Conservation (phyloP, 2,888 invertebrate species). For the Brachynemurus nebulosus region DNA sequence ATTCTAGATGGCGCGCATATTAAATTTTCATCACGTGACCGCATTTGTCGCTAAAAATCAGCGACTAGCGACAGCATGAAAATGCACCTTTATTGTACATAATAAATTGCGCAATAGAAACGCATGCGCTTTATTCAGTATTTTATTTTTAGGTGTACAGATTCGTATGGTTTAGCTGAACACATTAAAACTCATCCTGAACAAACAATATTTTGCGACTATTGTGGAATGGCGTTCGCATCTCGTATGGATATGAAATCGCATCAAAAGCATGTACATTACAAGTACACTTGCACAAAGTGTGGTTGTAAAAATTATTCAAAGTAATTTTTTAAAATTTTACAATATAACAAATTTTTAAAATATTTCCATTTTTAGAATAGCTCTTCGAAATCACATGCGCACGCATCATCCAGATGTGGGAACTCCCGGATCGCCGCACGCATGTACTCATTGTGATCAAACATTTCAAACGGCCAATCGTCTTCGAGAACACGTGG, state of each 20-base stretch:
- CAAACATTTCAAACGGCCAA: neutral
- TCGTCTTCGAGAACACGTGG: neutral
- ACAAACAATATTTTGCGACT: neutral
- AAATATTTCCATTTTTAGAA: neutral
- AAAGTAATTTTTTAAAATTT: neutral
- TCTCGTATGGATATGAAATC: neutral
- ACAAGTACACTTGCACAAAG: neutral
- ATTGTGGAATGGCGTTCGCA: neutral
- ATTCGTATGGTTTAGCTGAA: neutral
- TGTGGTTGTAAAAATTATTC: neutral
- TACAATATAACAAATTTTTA: too few relatives aligned
- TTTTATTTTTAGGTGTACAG: neutral
- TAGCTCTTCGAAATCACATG: conserved; percentile 1
- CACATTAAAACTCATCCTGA: conserved; percentile 1
- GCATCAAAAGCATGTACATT: neutral
- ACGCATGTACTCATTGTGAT: conserved; percentile 1
- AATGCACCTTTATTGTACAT: too few relatives aligned
- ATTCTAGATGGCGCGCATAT: too few relatives aligned
- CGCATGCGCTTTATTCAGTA: too few relatives aligned
- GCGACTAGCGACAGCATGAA: too few relatives aligned
- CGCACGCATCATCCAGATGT: neutral
- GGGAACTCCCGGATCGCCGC: neutral
- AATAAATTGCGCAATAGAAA: too few relatives aligned
- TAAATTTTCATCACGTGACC: too few relatives aligned
- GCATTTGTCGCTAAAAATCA: too few relatives aligned